These are phyloP conservation scores for Scophthalmus maximus DNA, from an alignment of 2,113 vertebrate genomes.

Conservation along the genomic window DNA sequence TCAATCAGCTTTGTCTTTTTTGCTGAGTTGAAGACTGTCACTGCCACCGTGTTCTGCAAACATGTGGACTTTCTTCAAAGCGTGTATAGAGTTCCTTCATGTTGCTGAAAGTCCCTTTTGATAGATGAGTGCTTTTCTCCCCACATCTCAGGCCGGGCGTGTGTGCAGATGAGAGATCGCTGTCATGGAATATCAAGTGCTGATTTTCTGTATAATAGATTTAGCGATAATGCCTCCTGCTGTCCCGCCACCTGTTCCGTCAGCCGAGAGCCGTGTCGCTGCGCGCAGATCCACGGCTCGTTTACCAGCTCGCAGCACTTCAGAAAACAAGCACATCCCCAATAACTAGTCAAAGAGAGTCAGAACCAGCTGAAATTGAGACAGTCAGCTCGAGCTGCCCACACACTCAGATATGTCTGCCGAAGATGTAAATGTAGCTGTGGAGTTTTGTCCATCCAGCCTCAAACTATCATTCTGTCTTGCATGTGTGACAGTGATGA, in stretches of 20 bases:
- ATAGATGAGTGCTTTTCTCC: constrained; percentile 26
- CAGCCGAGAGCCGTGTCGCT: constrained; percentile 51
- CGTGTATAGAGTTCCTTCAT: not conserved
- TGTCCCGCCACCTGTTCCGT: constrained; percentile 80
- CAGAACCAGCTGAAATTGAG: constrained; percentile 24
- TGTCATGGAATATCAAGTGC: constrained; percentile 72
- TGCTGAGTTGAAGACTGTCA: not conserved
- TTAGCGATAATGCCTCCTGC: constrained; percentile 77
- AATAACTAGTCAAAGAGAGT: constrained; percentile 57
- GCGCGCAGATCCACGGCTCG: constrained; percentile 44
- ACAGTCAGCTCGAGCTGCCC: constrained; percentile 1
- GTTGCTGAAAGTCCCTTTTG: constrained; percentile 29
- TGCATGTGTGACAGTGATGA: constrained; percentile 69
- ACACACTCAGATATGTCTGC: not conserved
- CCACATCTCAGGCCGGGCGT: not conserved
- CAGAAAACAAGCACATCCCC: constrained; percentile 53
- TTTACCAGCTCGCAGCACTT: constrained; percentile 57
- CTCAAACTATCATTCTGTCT: constrained; percentile 25
- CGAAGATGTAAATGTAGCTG: not conserved
- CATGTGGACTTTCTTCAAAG: not conserved
- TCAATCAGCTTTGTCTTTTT: not conserved
- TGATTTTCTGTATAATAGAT: constrained; percentile 78
- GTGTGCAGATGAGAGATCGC: constrained; percentile 54
- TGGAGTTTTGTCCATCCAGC: constrained; percentile 31
- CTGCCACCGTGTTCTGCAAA: not conserved